Percentiles rank a stretch among this genome's conserved stretches.
Evolutionary conservation across 2,888 invertebrate species (phyloP).

Genomic region (Pachycephus smyrnensis): DNA sequence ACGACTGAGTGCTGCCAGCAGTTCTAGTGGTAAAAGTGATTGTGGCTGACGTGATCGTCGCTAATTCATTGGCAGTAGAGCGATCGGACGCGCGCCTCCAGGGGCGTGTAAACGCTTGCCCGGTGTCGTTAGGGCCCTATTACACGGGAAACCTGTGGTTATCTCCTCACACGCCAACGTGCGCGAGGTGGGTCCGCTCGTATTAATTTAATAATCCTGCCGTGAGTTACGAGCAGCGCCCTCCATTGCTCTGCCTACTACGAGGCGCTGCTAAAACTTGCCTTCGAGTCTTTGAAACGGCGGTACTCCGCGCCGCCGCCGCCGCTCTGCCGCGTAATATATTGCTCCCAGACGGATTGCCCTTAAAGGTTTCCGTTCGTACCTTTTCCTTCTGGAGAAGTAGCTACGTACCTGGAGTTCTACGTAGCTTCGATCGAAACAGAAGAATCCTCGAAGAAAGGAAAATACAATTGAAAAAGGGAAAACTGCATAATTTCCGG

Average conservation of each 20-base stretch:
- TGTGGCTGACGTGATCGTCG: not conserved
- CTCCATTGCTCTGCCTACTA: conserved; percentile 16
- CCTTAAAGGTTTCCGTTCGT: conserved; percentile 11
- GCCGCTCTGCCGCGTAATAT: conserved; percentile 22
- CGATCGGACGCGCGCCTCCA: conserved; percentile 21
- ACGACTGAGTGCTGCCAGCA: not conserved
- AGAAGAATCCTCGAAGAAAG: not conserved
- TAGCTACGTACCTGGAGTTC: not conserved
- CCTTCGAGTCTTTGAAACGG: conserved; percentile 12
- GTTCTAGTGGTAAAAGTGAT: not conserved
- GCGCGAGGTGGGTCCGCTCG: conserved; percentile 32
- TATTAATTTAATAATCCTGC: conserved; percentile 48
- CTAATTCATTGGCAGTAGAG: conserved; percentile 3
- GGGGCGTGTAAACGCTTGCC: conserved; percentile 32
- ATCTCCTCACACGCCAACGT: conserved; percentile 35
- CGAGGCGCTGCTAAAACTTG: conserved; percentile 15
- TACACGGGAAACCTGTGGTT: conserved; percentile 43
- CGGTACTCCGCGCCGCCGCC: conserved; percentile 13
- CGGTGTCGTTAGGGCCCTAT: conserved; percentile 43
- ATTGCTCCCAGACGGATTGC: conserved; percentile 23
- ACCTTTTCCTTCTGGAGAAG: not conserved
- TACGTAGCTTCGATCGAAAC: not conserved
- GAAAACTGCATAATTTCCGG: not conserved
- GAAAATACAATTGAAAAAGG: not conserved
- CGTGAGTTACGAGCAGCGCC: conserved; percentile 42